A percentile compares a stretch with the other conserved stretches of the same genome.
Conservation (phyloP, 1,140 invertebrate genomes). For the Anoplophora glabripennis region DNA sequence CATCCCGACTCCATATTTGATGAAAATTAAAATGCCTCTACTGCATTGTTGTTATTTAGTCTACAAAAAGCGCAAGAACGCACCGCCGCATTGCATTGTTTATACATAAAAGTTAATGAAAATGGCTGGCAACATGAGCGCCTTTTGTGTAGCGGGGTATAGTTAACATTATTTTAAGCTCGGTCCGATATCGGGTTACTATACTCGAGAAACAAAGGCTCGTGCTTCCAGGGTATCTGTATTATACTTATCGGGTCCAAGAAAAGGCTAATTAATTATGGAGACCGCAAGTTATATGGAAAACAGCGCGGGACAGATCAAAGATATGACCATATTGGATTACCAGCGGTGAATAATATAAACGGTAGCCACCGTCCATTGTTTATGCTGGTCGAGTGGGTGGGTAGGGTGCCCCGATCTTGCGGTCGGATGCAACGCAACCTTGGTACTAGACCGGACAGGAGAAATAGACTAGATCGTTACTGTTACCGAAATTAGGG, state of each 20-base stretch:
- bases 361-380: conserved; percentile 15
- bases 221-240: conserved; percentile 8
- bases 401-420: too few species aligned
- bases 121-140: too few species aligned
- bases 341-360: conserved; percentile 19
- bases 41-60: too few species aligned
- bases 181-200: conserved; percentile 7
- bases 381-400: conserved; percentile 15
- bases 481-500: too few species aligned
- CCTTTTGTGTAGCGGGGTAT: conserved; percentile 6
- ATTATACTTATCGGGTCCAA: conserved; percentile 16
- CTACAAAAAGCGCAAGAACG: too few species aligned
- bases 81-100: too few species aligned
- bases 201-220: conserved; percentile 15
- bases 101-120: too few species aligned
- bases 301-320: conserved; percentile 17
- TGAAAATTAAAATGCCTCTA: too few species aligned
- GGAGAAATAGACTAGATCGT: too few species aligned
- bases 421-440: too few species aligned
- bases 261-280: conserved; percentile 23
- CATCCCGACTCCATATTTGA: too few species aligned
- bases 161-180: conserved; percentile 2
- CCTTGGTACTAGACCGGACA: too few species aligned
- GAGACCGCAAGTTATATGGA: conserved; percentile 23
- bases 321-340: conserved; percentile 23